Base-by-base conservation (phyloP, 2,888 invertebrate genomes). In the Euclidia mi region DNA sequence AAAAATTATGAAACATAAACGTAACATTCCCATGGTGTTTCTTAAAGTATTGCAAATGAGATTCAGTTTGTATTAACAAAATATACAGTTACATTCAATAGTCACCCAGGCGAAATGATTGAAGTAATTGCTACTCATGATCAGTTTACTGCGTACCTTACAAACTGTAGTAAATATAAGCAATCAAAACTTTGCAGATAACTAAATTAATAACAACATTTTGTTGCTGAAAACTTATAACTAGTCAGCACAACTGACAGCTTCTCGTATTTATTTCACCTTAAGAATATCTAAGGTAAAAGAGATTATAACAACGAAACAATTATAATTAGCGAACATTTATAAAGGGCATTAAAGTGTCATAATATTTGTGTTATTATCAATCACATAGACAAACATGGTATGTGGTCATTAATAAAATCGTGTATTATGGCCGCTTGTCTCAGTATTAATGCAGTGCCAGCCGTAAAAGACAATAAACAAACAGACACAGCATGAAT, bases 311-410 rank as follows among this genome's bases (percentile, higher is more conserved):
- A 6, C 20, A 25, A 1, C 20, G 3, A 20, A 20, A 25, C 4
- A 6, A 25, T 25, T n/a, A n/a, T n/a, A n/a, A n/a, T 25, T 34
- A 32, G 15, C 37, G 17, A 14, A 2, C 17, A 32, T 18, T 20
- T 51, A 29, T 31, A 28, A 3, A 25, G 48, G n/a, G 11, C 29
- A 65, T 52, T 55, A 14, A 12, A 43, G 9, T 60, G 74, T 70
- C 71, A 70, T 56, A 57, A 41, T 34, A 11, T 34, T 15, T 43
- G n/a, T 32, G 52, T 52, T 50, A 52, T 52, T 66, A 74, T 71
- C 63, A 60, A 71, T 71, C 75, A 63, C 20, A 35, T 0, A 7
- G 3, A 40, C 56, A 4, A 63, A 56, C 25, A 49, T 35, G 63
- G 71, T n/a, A 11, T 1, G 3, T 34, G 20, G 34, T 41, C 48